Percentiles rank a stretch among this genome's conserved stretches.
Evolutionary conservation across 2,797 vertebrate species (phyloP).

Genomic region (Coreius guichenoti): DNA sequence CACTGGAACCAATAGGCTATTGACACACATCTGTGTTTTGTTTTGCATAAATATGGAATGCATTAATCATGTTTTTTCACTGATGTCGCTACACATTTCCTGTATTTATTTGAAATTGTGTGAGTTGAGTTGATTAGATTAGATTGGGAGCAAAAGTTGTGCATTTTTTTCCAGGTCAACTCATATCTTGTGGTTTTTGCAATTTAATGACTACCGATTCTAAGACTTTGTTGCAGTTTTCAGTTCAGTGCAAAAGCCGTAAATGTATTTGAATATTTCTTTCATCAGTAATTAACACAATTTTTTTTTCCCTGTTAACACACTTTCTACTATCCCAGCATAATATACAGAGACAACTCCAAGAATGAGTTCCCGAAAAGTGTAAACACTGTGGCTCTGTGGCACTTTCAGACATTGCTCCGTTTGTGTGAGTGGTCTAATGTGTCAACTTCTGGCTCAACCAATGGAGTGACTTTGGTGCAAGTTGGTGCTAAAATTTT

Average conservation of each 20-base stretch:
- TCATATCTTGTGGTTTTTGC: not conserved
- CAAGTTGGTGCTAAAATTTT: not conserved
- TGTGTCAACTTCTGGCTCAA: conserved; percentile 7
- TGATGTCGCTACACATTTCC: not conserved
- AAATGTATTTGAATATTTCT: not conserved
- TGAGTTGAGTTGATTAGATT: not conserved
- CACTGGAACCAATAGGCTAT: conserved; percentile 12
- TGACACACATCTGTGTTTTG: conserved; percentile 23
- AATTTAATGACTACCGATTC: not conserved
- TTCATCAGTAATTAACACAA: not conserved
- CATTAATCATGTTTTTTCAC: conserved; percentile 12
- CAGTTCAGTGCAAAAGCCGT: not conserved
- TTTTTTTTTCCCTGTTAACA: not conserved
- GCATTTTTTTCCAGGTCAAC: not conserved
- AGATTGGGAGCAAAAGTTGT: not conserved
- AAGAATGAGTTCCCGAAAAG: not conserved
- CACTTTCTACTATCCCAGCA: not conserved
- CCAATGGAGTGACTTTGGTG: not conserved
- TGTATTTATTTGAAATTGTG: conserved; percentile 9
- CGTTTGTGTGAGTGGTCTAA: not conserved
- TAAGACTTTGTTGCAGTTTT: not conserved
- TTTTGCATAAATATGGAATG: conserved; percentile 9
- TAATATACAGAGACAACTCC: not conserved
- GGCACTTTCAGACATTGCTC: not conserved
- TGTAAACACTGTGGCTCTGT: conserved; percentile 11